These are phyloP conservation scores for Toxostoma redivivum DNA, from an alignment of 2,113 vertebrate species.

Conservation along the genomic window DNA sequence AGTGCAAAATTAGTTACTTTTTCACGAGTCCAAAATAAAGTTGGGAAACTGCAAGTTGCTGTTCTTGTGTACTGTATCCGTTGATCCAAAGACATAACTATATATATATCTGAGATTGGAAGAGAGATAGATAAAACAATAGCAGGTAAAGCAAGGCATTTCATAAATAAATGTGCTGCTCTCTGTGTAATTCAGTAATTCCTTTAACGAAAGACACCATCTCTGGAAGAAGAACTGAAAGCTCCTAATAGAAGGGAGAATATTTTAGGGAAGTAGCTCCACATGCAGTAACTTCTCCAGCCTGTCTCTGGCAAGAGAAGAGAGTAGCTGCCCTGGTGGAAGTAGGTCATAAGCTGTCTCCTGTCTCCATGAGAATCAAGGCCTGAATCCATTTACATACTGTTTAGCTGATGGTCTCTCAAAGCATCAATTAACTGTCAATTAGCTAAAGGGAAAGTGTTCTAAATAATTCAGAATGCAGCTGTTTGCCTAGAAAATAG, in stretches of 20 bases:
- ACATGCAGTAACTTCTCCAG: background rate
- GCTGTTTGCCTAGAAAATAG: conserved; percentile 22
- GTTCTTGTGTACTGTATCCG: accelerated
- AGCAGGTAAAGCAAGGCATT: background rate
- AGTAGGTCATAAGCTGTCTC: background rate
- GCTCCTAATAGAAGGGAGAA: background rate
- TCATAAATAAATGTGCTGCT: background rate
- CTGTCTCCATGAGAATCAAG: background rate
- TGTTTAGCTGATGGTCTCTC: background rate
- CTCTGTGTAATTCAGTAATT: background rate
- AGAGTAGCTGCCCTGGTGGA: background rate
- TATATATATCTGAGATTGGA: background rate
- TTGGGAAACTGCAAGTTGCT: background rate
- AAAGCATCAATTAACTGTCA: conserved; percentile 38
- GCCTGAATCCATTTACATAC: background rate
- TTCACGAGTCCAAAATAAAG: background rate
- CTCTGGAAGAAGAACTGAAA: background rate
- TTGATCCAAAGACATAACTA: background rate
- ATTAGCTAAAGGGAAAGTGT: conserved; percentile 18
- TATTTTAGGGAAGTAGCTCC: background rate
- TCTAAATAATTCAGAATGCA: conserved; percentile 47
- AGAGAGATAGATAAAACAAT: background rate
- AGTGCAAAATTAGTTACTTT: background rate
- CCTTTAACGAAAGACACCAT: background rate
- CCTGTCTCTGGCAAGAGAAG: background rate